These are phyloP conservation scores for Pterobdella sp. DNA, from an alignment of 2,888 invertebrate genomes.

Conservation along the genomic window DNA sequence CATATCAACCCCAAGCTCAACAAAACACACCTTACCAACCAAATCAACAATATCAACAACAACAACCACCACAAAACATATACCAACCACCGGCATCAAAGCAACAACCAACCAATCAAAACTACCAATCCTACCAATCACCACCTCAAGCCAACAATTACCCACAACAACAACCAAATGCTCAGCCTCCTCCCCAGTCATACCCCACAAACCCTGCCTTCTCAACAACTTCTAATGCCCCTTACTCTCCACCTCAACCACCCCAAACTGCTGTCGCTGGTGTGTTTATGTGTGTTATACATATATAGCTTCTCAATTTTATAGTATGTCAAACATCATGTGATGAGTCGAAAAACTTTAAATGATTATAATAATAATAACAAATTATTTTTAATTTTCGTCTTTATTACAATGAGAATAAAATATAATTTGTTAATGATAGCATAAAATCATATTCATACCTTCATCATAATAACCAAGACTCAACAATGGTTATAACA, in stretches of 20 bases:
- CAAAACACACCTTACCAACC: background rate
- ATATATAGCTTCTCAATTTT: background rate
- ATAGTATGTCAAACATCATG: background rate
- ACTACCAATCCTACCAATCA: background rate
- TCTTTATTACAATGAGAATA: no score
- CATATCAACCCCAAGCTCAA: background rate
- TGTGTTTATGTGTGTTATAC: background rate
- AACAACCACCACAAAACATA: background rate
- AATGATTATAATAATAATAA: no score
- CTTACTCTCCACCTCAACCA: conserved; percentile 6
- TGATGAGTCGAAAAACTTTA: no score
- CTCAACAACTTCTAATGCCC: background rate
- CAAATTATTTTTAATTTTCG: no score
- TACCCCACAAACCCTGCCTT: background rate
- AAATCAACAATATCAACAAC: background rate
- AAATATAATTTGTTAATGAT: background rate
- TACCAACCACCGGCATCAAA: background rate
- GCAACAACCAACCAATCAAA: background rate
- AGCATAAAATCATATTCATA: background rate
- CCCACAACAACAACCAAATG: background rate
- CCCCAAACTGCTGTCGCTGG: conserved; percentile 20
- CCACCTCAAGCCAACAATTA: background rate
- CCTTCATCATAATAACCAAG: background rate
- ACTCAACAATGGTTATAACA: background rate
- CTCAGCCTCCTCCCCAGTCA: background rate